Base-by-base conservation (phyloP, 2,113 vertebrate genomes). In the Arenaria interpres region DNA sequence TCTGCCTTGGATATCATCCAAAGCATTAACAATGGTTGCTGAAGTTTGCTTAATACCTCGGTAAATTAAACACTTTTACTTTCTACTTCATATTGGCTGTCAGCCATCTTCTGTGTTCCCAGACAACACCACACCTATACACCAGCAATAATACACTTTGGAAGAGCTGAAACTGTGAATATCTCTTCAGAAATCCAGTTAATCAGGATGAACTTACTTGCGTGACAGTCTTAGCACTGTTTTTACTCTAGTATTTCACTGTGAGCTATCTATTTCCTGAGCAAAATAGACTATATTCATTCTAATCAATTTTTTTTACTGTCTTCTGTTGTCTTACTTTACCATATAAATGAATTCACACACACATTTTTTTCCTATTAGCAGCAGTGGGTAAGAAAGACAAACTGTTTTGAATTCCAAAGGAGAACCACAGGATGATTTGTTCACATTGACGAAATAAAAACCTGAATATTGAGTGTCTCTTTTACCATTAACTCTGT, bases 1-100 rank as follows among this genome's bases (percentile, higher is more conserved):
- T 94, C 85, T 94, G 63, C 59, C 41, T 71, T 90, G 93, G 90
- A 71, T 80, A 83, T 74, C 10, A 1, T 62, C 82, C 95, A 90
- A 94, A 63, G 72, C n/a, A 88, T 93, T 93, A 96, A 93, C 72
- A 80, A 59, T 30, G 59, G 66, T 59, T 93, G 75, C 88, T 59
- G 37, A 95, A 82, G 78, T 92, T 96, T 91, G 20, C 68, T 86
- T 91, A 93, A 94, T 88, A 92, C 72, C 72, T 90, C 82, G 71
- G 82, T 76, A 94, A 94, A 95, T 90, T 88, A 96, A 93, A 5
- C 10, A 69, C 63, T 77, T 96, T 93, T 90, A 92, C 50, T 46
- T 94, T 84, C 85, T 92, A 50, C 79, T 92, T 86, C 64, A 25
- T 39, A 37, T 43, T 88, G 85, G 85, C 90, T 95, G 75, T 60